Evolutionary conservation across 2,113 vertebrate genomes (phyloP), one percentile per base, ranked within the genome.

Genomic region (Ploceus nigricollis): DNA sequence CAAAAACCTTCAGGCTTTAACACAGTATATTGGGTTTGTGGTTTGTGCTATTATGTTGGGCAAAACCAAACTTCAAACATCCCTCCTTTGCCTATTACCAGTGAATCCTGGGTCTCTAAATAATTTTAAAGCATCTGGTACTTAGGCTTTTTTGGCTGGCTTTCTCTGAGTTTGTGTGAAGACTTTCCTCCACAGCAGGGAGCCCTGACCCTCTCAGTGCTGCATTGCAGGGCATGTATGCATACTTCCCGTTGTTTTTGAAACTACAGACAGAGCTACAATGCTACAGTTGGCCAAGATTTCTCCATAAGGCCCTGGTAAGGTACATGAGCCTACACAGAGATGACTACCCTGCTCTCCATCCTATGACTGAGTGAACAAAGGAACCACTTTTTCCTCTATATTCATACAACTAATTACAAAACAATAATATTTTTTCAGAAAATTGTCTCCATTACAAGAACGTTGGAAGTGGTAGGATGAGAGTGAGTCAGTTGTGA

Each of bases 271-370:
- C 24, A 71, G 39, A 60, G 35, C 3, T 82, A 47, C 51, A 82
- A 79, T 7, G 27, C 44, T 66, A 39, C 6, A 7, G 14, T 18
- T 76, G 21, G 40, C 24, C 53, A 88, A 60, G 24, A 82, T 56
- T 83, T 69, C 40, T 77, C 28, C n/a, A 19, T 23, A 39, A 75
- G 30, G 15, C 39, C 20, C 25, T 87, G 45, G 28, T 79, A 58
- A 88, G 20, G 13, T 50, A 56, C 1, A 0, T 23, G 31, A 89
- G 6, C 33, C n/a, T 17, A 40, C 6, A 6, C 0, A 53, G 28
- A 82, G 20, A 14, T 25, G 22, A 25, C 6, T 25, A 31, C 16
- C 7, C 22, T 28, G 10, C 31, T 68, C 7, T 64, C 31, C 20
- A 35, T n/a, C 27, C 19, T 37, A n/a, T 0, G 1, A 77, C 12